Evolutionary conservation across 2,797 vertebrate genomes (phyloP).

Genomic region (Pteronotus mesoamericanus): DNA sequence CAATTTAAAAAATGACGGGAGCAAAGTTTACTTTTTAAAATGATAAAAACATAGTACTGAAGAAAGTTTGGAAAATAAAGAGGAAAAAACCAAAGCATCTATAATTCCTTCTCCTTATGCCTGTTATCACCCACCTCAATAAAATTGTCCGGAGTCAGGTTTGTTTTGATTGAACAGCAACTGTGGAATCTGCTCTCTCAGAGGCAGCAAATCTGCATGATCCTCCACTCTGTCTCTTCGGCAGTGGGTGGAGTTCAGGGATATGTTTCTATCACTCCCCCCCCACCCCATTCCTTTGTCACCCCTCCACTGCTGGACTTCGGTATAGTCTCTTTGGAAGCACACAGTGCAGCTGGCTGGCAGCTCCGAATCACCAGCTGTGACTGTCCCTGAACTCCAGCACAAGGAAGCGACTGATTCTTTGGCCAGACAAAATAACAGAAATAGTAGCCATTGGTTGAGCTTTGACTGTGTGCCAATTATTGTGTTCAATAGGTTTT

Average conservation of each 20-base stretch:
- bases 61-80: background rate
- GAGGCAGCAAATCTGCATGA: background rate
- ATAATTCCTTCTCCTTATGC: rapidly evolving
- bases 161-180: background rate
- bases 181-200: background rate
- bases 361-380: background rate
- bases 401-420: background rate
- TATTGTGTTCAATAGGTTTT: background rate
- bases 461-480: background rate
- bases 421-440: background rate
- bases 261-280: rapidly evolving
- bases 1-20: background rate
- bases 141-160: no score
- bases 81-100: background rate
- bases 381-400: background rate
- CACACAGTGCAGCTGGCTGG: background rate
- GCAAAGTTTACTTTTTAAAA: background rate
- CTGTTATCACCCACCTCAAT: background rate
- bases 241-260: background rate
- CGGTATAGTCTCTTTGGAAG: background rate
- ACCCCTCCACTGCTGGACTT: background rate
- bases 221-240: rapidly evolving
- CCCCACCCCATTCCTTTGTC: rapidly evolving
- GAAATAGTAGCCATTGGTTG: background rate
- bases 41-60: background rate